Base-by-base conservation (phyloP, 2,113 vertebrate genomes). In the Amia ocellicauda region DNA sequence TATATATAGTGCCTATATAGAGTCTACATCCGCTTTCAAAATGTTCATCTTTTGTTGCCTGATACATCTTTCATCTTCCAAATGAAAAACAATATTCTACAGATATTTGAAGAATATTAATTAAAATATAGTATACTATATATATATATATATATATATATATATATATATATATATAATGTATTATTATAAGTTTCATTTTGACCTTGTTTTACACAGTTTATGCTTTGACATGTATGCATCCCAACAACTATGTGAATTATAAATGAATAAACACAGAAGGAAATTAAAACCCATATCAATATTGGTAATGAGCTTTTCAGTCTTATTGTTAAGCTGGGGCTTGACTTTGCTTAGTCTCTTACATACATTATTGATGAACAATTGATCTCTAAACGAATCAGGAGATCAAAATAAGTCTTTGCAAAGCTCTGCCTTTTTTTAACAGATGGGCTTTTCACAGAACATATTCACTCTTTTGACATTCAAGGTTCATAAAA, bases 281-380 rank as follows among this genome's bases (percentile, higher is more conserved):
- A 83, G 84, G 83, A 89, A 83, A 86, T 81, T 79, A 82, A 75
- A 49, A 22, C 54, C 67, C 24, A 50, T 72, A 74, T 81, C 74
- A 75, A 82, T 77, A 84, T 74, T 71, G 69, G 19, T 53, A 66
- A 58, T 69, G 63, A 71, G 69, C 71, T 54, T 66, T 62, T 55
- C 62, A 47, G 64, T 71, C 74, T 72, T 70, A 77, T 64, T 73
- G 79, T 66, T 66, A 68, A 75, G 77, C 67, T 58, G 72, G 64
- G 69, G 57, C 23, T 26, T 9, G 43, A 54, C 69, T 68, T 66
- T 28, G 62, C 70, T 62, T 36, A 16, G 31, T n/a, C 49, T 20
- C 16, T 0, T 42, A 71, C 77, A 78, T 76, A 80, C 68, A 71
- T 78, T 74, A 78, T 79, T 23, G 62, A 82, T 74, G 62, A 42